These are phyloP conservation scores for Eurytoma adleriae DNA, from an alignment of 2,888 invertebrate species.

Conservation along the genomic window DNA sequence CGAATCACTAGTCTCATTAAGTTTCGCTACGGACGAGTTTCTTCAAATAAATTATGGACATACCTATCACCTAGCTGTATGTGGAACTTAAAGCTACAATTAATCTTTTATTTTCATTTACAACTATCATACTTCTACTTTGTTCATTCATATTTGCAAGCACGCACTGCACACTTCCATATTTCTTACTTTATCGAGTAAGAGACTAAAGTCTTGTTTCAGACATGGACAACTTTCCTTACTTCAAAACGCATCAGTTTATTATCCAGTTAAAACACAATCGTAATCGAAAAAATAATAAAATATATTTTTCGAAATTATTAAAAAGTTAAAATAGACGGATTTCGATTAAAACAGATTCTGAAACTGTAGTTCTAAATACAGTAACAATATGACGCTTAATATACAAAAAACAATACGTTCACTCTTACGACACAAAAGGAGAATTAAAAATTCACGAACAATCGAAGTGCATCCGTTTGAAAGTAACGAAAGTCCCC, in stretches of 20 bases:
- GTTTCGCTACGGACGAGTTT: slow-evolving; percentile 15
- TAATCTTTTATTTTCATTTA: background rate
- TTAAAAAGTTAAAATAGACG: too few relatives aligned
- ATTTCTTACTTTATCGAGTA: slow-evolving; percentile 24
- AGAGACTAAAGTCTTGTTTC: slow-evolving; percentile 32
- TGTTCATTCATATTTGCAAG: background rate
- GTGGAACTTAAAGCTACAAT: background rate
- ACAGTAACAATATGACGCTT: too few relatives aligned
- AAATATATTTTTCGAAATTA: too few relatives aligned
- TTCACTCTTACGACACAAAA: background rate
- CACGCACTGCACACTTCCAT: background rate
- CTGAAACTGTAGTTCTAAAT: too few relatives aligned
- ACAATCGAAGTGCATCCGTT: background rate
- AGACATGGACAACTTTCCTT: slow-evolving; percentile 14
- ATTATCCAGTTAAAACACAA: too few relatives aligned
- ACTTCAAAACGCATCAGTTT: slow-evolving; percentile 6
- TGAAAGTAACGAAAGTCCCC: slow-evolving; percentile 19
- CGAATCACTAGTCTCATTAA: slow-evolving; percentile 28
- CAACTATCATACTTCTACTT: background rate
- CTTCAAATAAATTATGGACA: background rate
- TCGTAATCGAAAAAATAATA: too few relatives aligned
- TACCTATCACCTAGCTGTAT: slow-evolving; percentile 19
- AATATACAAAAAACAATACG: background rate
- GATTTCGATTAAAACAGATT: too few relatives aligned
- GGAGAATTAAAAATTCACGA: background rate